A percentile compares a stretch with the other conserved stretches of the same genome.
These are phyloP conservation scores for Antedon mediterranea DNA, from an alignment of 53 echinoderm and acorn worm species.

Conservation along the genomic window DNA sequence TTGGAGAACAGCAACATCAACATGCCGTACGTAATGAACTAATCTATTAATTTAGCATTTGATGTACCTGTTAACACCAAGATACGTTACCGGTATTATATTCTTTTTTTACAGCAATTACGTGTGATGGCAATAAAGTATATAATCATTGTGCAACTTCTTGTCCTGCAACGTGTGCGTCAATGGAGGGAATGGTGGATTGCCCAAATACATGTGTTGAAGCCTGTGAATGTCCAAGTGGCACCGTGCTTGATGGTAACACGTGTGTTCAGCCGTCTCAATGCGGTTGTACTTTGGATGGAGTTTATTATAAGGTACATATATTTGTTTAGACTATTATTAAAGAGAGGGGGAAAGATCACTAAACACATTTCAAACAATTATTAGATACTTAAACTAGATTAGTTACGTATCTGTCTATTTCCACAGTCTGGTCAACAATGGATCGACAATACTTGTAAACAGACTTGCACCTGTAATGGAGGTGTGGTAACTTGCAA, in stretches of 20 bases:
- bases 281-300: constrained; percentile 59
- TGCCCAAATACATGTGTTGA: constrained; percentile 34
- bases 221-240: constrained; percentile 57
- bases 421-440: constrained; percentile 27
- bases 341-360: not conserved
- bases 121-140: not conserved
- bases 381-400: not conserved
- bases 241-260: constrained; percentile 39
- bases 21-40: constrained; percentile 42
- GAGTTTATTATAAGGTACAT: constrained; percentile 37
- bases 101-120: not conserved
- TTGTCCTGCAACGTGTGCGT: constrained; percentile 41
- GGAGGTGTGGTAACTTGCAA: constrained; percentile 15
- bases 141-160: not conserved
- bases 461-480: constrained; percentile 19
- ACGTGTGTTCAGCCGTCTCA: constrained; percentile 36
- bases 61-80: no score
- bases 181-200: constrained; percentile 11
- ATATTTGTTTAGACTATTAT: not conserved
- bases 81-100: no score
- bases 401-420: not conserved
- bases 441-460: constrained; percentile 19
- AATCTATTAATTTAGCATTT: no score
- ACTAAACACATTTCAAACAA: not conserved
- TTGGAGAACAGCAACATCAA: no score